Conservation (phyloP, 2,113 vertebrate genomes). For the Phodopus roborovskii region DNA sequence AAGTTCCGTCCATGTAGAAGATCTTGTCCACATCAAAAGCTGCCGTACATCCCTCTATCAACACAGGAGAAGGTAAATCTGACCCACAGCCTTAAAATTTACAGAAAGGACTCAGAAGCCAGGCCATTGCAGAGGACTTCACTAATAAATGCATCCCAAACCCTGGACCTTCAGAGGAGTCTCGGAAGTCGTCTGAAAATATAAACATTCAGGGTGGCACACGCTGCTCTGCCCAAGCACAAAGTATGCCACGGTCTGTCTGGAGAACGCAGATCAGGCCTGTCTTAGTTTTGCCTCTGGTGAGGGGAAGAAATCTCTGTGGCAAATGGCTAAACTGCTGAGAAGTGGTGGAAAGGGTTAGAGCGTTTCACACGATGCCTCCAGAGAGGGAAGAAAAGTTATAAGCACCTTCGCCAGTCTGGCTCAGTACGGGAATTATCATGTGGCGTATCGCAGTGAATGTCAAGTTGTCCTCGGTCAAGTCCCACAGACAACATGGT, state of each 20-base stretch:
- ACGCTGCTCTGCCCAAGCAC: background rate
- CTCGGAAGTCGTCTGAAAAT: background rate
- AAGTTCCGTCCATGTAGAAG: background rate
- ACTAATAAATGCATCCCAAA: background rate
- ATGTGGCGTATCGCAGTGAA: background rate
- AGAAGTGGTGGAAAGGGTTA: background rate
- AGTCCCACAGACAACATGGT: background rate
- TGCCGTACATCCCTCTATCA: background rate
- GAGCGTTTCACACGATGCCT: background rate
- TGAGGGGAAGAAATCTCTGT: background rate
- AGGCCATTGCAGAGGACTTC: background rate
- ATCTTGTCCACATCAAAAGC: background rate
- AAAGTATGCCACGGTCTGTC: accelerated
- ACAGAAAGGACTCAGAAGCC: background rate
- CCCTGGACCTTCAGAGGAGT: background rate
- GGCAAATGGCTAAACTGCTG: background rate
- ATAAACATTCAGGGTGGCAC: background rate
- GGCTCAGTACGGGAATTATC: background rate
- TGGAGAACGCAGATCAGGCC: background rate
- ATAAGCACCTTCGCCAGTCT: background rate
- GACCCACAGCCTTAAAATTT: background rate
- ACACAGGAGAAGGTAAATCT: background rate
- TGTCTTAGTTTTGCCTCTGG: background rate
- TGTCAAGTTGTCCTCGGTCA: background rate
- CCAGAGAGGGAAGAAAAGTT: background rate